Evolutionary conservation across 2,113 vertebrate genomes (phyloP).

Genomic region (Mus musculus): GRCm39 chr7:70595001-70595500

Average conservation of each 20-base stretch:
- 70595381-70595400: background rate
- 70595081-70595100: background rate
- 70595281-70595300: background rate
- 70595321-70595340: background rate
- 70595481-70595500: background rate
- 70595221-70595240: background rate
- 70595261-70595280: constrained; percentile 38
- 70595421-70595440: background rate
- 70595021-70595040: background rate
- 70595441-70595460: background rate
- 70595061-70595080: background rate
- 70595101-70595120: background rate
- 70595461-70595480: background rate
- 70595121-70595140: background rate
- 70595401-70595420: background rate
- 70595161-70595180: background rate
- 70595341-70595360: background rate
- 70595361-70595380: background rate
- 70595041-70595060: background rate
- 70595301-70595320: background rate
- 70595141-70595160: background rate
- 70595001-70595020: background rate
- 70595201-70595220: background rate
- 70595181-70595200: background rate
- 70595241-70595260: background rate